Conservation (phyloP, 92 coral and sea anemone genomes). For the Epizoanthus rinbou region DNA sequence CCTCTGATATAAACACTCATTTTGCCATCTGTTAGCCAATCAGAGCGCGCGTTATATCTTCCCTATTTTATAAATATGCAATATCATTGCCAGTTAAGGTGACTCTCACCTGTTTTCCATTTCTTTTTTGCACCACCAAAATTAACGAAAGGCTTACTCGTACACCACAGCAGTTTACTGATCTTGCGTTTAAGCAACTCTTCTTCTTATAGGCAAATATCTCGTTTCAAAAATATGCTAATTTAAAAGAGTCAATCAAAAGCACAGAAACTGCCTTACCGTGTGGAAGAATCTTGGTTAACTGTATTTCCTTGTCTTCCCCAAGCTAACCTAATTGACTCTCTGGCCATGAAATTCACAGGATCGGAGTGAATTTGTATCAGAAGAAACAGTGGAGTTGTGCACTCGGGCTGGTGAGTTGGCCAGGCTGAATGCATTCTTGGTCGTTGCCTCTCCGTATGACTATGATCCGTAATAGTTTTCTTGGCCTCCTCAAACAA, state of each 20-base stretch:
- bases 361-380: constrained; percentile 60
- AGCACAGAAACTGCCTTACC: constrained; percentile 1
- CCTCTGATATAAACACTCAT: too few species aligned
- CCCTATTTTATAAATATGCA: too few species aligned
- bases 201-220: too few species aligned
- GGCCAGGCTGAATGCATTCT: neutral
- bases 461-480: neutral
- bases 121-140: too few species aligned
- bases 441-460: neutral
- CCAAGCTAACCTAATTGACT: constrained; percentile 57
- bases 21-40: too few species aligned
- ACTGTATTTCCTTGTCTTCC: constrained; percentile 11
- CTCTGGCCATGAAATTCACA: constrained; percentile 38
- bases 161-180: too few species aligned
- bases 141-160: too few species aligned
- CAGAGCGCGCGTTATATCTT: too few species aligned
- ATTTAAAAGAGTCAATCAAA: neutral
- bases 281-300: neutral
- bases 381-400: constrained; percentile 22
- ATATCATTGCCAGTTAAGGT: too few species aligned
- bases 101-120: too few species aligned
- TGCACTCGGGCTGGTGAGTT: constrained; percentile 30
- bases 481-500: neutral
- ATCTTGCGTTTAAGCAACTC: too few species aligned
- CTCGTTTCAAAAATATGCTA: neutral